phyloP scores from a whole-genome alignment of 2,888 invertebrate genomes.

The Harpagoxenus sublaevis region DNA sequence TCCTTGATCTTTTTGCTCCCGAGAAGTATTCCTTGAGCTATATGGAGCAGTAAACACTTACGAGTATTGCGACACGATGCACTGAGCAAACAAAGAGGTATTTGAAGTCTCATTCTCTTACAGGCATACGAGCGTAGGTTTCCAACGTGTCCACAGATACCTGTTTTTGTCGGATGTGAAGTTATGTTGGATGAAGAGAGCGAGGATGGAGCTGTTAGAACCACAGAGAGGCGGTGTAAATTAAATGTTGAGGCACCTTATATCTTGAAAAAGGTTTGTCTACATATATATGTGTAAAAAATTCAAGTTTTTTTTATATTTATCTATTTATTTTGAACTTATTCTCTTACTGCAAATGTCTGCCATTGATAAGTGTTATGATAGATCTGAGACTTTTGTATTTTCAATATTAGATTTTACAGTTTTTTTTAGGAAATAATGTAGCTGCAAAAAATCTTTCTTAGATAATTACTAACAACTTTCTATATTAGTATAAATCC shows the following conservation, averaged over 20 bases:
- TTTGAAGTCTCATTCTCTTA: slow-evolving; percentile 69
- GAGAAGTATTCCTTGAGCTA: not conserved
- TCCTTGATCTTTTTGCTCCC: not conserved
- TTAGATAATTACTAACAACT: not conserved
- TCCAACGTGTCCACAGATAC: slow-evolving; percentile 97
- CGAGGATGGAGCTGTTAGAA: slow-evolving; percentile 92
- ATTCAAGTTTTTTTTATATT: not conserved
- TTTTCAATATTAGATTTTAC: not conserved
- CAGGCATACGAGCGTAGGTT: slow-evolving; percentile 98
- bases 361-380: not conserved
- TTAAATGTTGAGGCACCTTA: slow-evolving; percentile 98
- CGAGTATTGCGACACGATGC: not conserved
- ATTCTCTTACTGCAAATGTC: not conserved
- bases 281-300: not conserved
- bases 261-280: slow-evolving; percentile 94
- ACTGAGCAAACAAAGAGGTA: not conserved
- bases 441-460: not conserved
- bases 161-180: slow-evolving; percentile 96
- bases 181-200: slow-evolving; percentile 92
- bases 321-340: not conserved
- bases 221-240: slow-evolving; percentile 95
- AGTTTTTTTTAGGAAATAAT: slow-evolving; percentile 15
- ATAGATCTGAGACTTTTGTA: not conserved
- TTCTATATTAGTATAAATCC: not conserved
- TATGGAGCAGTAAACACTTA: not conserved